Percentiles rank a stretch among this genome's conserved stretches.
Evolutionary conservation across 2,797 vertebrate species (phyloP).

Genomic region (Tragopan temminckii): DNA sequence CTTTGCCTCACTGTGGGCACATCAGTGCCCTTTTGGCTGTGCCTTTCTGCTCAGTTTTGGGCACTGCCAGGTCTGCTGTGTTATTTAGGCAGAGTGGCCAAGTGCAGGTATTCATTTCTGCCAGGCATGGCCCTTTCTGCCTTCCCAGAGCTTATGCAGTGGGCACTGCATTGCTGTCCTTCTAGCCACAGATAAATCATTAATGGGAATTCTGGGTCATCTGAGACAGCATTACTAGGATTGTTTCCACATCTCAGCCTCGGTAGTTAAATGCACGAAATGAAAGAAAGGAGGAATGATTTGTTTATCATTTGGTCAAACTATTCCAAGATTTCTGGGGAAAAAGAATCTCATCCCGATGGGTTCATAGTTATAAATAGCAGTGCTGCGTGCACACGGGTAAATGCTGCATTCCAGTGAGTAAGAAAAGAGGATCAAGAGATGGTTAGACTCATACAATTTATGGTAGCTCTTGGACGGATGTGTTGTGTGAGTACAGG

Average conservation of each 20-base stretch:
- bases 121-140: background rate
- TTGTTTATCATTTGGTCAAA: background rate
- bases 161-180: background rate
- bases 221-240: background rate
- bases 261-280: background rate
- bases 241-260: slow-evolving; percentile 16
- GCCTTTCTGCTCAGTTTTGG: background rate
- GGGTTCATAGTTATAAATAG: slow-evolving; percentile 44
- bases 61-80: background rate
- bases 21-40: accelerated
- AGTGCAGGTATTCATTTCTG: background rate
- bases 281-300: slow-evolving; percentile 30
- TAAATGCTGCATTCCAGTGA: slow-evolving; percentile 1
- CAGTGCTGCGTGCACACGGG: background rate
- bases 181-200: background rate
- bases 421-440: slow-evolving; percentile 44
- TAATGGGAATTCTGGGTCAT: background rate
- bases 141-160: background rate
- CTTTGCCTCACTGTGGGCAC: background rate
- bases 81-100: background rate
- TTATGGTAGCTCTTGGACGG: slow-evolving; percentile 10
- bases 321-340: slow-evolving; percentile 15
- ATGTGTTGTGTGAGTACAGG: slow-evolving; percentile 23
- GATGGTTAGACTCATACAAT: slow-evolving; percentile 30
- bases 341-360: background rate